Evolutionary conservation across 1,140 invertebrate genomes (phyloP).

Genomic region (Steinernema feltiae): DNA sequence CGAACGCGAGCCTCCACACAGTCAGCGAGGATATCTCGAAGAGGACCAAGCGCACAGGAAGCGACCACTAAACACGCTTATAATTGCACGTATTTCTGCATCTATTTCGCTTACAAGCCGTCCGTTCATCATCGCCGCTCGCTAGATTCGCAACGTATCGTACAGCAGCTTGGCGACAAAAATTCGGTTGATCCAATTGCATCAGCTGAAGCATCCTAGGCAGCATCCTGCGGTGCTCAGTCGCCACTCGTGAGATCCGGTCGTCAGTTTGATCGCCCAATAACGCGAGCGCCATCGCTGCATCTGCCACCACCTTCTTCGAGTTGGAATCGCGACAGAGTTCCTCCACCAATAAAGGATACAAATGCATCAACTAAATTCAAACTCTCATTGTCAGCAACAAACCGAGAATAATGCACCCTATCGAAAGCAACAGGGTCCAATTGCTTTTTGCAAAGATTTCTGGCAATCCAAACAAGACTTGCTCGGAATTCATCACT

Average conservation of each 20-base stretch:
- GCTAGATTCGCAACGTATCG: constrained; percentile 4
- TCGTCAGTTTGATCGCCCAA: neutral
- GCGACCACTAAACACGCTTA: neutral
- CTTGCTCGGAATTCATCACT: neutral
- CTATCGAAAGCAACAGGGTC: neutral
- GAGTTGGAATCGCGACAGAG: neutral
- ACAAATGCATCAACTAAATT: neutral
- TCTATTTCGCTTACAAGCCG: neutral
- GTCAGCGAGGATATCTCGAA: neutral
- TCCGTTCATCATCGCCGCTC: neutral
- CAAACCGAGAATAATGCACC: neutral
- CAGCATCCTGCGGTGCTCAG: neutral
- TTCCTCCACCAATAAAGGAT: neutral
- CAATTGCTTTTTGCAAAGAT: neutral
- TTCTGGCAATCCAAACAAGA: neutral
- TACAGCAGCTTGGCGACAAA: neutral
- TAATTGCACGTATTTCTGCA: neutral
- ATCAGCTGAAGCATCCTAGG: neutral
- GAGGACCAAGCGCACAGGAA: neutral
- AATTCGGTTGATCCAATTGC: neutral
- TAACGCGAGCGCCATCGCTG: neutral
- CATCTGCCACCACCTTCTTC: neutral
- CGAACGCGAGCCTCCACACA: neutral
- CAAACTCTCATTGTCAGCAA: neutral
- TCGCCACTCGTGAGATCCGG: neutral